Evolutionary conservation across 2,888 invertebrate genomes (phyloP).

Genomic region (Pegoplata infirma): DNA sequence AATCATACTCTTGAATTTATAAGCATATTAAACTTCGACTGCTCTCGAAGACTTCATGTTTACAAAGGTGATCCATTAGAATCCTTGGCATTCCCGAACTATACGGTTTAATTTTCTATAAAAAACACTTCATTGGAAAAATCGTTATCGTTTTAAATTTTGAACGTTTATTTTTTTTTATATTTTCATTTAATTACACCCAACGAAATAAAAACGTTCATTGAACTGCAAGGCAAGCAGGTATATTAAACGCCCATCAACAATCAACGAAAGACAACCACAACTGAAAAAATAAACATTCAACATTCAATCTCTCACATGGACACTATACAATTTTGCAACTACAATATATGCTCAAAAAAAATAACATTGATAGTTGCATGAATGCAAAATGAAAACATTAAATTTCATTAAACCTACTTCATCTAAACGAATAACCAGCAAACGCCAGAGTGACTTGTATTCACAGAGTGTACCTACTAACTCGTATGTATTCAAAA

Average conservation of each 20-base stretch:
- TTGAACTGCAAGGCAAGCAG: constrained; percentile 77
- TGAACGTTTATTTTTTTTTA: background rate
- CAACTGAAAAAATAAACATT: constrained; percentile 41
- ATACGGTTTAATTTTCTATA: too few relatives aligned
- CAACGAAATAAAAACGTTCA: constrained; percentile 66
- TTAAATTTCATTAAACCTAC: constrained; percentile 40
- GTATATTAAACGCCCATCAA: constrained; percentile 67
- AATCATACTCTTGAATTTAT: too few relatives aligned
- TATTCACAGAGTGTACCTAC: background rate
- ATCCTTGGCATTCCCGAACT: too few relatives aligned
- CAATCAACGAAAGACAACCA: constrained; percentile 38
- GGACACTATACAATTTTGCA: constrained; percentile 8
- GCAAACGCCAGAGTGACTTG: constrained; percentile 1
- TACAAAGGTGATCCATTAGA: too few relatives aligned
- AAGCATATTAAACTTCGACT: too few relatives aligned
- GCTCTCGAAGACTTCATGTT: too few relatives aligned
- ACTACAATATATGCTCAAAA: background rate
- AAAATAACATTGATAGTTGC: background rate
- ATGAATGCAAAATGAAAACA: constrained; percentile 17
- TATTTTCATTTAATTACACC: constrained; percentile 26
- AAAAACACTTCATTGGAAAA: too few relatives aligned
- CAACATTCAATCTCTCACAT: background rate
- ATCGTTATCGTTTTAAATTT: background rate
- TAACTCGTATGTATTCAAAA: constrained; percentile 35
- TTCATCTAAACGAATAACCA: constrained; percentile 9